Conservation (phyloP, 2,888 invertebrate genomes). For the Cantharis rufa region DNA sequence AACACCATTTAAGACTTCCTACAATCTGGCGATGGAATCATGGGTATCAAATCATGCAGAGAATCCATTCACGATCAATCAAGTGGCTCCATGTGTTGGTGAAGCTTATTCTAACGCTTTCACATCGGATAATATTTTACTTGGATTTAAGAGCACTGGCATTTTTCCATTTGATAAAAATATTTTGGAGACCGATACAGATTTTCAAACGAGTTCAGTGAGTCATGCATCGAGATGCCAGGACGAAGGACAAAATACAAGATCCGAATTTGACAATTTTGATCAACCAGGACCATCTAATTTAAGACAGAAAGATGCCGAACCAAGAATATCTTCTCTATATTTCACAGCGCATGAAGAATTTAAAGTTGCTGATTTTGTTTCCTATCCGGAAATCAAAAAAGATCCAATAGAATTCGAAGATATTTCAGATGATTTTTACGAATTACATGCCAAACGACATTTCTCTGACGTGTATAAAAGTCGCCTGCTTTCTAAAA, state of each 20-base stretch:
- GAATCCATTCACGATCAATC: neutral
- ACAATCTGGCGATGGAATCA: constrained; percentile 5
- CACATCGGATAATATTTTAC: constrained; percentile 8
- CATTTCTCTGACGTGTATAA: too few species aligned
- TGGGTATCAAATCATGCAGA: constrained; percentile 2
- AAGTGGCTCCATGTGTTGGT: neutral
- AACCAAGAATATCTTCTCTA: neutral
- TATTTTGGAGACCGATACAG: constrained; percentile 20
- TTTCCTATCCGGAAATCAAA: neutral
- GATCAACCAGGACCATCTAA: neutral
- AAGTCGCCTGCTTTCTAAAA: neutral
- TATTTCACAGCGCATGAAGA: neutral
- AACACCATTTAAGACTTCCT: neutral
- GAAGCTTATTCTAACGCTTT: neutral
- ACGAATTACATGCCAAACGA: too few species aligned
- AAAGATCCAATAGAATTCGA: neutral
- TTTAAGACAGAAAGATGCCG: neutral
- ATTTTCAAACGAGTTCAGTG: constrained; percentile 18
- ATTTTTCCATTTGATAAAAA: constrained; percentile 21
- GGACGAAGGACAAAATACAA: neutral
- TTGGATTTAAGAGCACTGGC: constrained; percentile 13
- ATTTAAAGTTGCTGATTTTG: neutral
- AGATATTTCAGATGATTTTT: neutral
- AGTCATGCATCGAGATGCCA: constrained; percentile 16
- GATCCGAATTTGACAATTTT: neutral